Evolutionary conservation across 2,113 vertebrate species (phyloP), one percentile per base, ranked within the genome.

Genomic region (Rhizomys pruinosus): DNA sequence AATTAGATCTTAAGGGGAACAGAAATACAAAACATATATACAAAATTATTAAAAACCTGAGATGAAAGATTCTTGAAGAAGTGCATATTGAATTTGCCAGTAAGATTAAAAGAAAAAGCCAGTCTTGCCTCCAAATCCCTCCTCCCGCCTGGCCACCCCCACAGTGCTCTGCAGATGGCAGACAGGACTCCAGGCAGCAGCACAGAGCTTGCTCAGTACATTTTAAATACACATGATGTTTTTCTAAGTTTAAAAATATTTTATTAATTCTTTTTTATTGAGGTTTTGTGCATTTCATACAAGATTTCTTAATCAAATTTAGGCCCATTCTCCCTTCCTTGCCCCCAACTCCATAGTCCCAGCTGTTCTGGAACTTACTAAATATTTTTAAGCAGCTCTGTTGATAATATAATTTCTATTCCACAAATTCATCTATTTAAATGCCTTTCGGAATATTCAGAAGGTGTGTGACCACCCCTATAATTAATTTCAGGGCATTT

Each of bases 151-250:
- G 63, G 20, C 82, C 87, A 73, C 81, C 95, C 44, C 68, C 93
- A 84, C 34, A 87, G 80, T 25, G 69, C 69, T 96, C 61, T 82
- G 90, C 91, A 96, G 95, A 93, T 88, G 91, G 91, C 15, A 27
- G 3, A 74, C 11, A n/a, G 20, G 2, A n/a, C 73, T n/a, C 82
- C 37, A 7, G 1, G 2, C 86, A 89, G 59, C 88, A 32, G 37
- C 17, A 47, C 27, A 66, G 55, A 72, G 1, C 22, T 22, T 61
- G 63, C 20, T 44, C 42, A 17, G 71, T 22, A 5, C 37, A n/a
- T 76, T 73, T 87, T 61, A 69, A 89, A 59, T 63, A 92, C 77
- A 87, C 47, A 57, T 29, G 77, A 77, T 69, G n/a, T n/a, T n/a
- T n/a, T n/a, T n/a, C n/a, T n/a, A n/a, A n/a, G n/a, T n/a, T n/a